Evolutionary conservation across 2,113 vertebrate species (phyloP), one percentile per base, ranked within the genome.

Genomic region (Psilopsiagon aymara): DNA sequence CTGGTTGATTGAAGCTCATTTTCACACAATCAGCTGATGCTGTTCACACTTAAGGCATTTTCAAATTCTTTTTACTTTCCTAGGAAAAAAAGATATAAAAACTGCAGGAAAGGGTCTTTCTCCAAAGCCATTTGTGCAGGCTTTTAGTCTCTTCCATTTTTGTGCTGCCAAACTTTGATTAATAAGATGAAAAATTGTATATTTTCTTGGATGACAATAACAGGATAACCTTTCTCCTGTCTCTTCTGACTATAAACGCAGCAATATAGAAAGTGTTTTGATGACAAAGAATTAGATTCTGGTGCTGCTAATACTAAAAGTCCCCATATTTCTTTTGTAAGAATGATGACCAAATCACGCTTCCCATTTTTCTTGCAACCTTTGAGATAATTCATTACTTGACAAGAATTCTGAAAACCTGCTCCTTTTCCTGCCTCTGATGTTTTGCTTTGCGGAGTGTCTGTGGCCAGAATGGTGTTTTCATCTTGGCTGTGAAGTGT

Each of bases 1-100:
- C 77, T 27, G 5, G 76, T 81, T 96, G 94, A 82, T 93, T 96
- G 96, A 93, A 82, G 79, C 44, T 94, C 86, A 92, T 95, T 96
- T 94, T 96, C 83, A 90, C 88, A 94, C 27, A 43, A 73, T 94
- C 88, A 89, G 74, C 55, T 69, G 91, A 84, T 84, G 33, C 29
- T 92, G 44, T 49, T 96, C 83, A 88, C 94, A 95, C 81, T 77
- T 88, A 0, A 86, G 73, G 55, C 43, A 60, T 83, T 83, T 80
- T 73, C 29, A 66, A 79, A 78, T 60, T 74, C 55, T 17, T 95
- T 60, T 84, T 35, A 41, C 27, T 71, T 83, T 88, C 49, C 69
- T 60, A 77, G 16, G 31, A 57, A 57, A 71, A 92, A 89, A 81
- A 76, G 37, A 53, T 43, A 77, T 49, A 83, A 66, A 86, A 73